These are phyloP conservation scores for Spinus olivaceus DNA, from an alignment of 2,797 vertebrate species.

Conservation along the genomic window DNA sequence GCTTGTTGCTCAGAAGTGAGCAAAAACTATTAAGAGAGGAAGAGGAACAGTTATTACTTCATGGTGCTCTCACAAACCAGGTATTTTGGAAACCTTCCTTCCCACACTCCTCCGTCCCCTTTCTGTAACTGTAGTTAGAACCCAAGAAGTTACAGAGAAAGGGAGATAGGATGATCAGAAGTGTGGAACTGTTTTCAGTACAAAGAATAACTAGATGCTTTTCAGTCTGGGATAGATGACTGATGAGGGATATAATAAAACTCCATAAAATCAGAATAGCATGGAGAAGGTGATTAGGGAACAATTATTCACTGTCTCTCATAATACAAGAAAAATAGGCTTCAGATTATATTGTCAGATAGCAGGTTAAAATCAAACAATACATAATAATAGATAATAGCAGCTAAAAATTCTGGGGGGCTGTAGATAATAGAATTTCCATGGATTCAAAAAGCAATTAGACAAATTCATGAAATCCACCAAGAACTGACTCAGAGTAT, in stretches of 20 bases:
- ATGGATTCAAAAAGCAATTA: conserved; percentile 11
- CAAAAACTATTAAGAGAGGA: neutral
- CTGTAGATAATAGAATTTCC: conserved; percentile 15
- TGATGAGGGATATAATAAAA: conserved; percentile 20
- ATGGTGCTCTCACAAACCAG: neutral
- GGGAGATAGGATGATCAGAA: neutral
- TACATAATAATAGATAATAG: conserved; percentile 8
- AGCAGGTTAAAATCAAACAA: conserved; percentile 43
- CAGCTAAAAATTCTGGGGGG: neutral
- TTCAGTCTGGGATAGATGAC: conserved; percentile 12
- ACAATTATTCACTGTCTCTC: conserved; percentile 34
- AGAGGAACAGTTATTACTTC: neutral
- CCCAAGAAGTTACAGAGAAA: neutral
- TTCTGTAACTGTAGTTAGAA: neutral
- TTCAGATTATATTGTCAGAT: conserved; percentile 23
- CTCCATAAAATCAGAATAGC: conserved; percentile 37
- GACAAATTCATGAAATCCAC: neutral
- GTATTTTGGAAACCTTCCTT: neutral
- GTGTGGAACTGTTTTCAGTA: neutral
- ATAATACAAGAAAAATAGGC: neutral
- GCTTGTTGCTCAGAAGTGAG: neutral
- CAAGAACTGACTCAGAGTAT: neutral
- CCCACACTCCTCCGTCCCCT: no score
- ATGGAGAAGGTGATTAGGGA: conserved; percentile 26
- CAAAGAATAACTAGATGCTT: neutral